Base-by-base conservation (phyloP, 1,140 invertebrate genomes). In the Drosophila eugracilis region DNA sequence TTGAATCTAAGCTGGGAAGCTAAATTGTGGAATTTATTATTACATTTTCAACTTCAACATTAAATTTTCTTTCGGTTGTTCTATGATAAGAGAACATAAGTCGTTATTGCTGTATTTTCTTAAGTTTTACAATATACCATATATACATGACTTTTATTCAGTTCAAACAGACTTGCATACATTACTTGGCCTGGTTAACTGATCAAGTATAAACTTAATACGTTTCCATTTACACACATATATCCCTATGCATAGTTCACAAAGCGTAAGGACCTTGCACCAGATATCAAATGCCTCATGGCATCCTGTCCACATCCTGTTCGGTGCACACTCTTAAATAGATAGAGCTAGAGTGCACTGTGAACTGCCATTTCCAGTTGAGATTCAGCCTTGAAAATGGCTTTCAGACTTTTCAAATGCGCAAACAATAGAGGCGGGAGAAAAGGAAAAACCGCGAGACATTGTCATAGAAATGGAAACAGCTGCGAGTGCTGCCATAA, bases 401-500 rank as follows among this genome's bases (percentile, higher is more conserved):
- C 78, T 71, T 71, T 79, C 65, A 81, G 55, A 32, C 72, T 55
- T 66, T 71, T 80, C 26, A 44, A 14, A 24, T 15, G 34, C 7
- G 22, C 32, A 42, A 55, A 65, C 30, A 62, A 66, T 65, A 49
- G 12, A n/a, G 22, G 9, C 17, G 22, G n/a, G 6, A 37, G 14
- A 10, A 3, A 28, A 22, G 21, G 28, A 24, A 45, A 32, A 19
- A 4, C 14, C 19, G 28, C 62, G 54, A 65, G 42, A 74, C 67
- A 70, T 80, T 80, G 80, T 86, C 76, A 86, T 86, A 66, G 58
- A 42, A 78, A 70, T 54, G 44, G 69, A 55, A 63, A 63, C 24
- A 84, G 49, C 71, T 65, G 48, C 39, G 45, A 52, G 34, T 34
- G 65, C 42, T 55, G 72, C 58, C 75, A 80, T 74, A 77, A 86